phyloP scores from a whole-genome alignment of 23 tunicate genomes.

The Styela clava region DNA sequence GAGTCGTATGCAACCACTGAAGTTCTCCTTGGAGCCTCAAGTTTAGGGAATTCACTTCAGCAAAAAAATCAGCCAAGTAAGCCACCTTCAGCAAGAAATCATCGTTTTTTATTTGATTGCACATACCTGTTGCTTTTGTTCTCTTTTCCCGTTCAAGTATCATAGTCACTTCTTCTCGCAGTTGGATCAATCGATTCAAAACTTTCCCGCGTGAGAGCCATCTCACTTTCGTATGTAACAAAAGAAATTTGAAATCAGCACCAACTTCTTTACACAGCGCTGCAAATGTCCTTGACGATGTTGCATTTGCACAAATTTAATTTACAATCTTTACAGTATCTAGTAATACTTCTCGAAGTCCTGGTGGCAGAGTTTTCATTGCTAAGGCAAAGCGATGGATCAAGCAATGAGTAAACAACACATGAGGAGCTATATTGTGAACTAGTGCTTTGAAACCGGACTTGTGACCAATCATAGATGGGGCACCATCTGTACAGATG shows the following conservation, averaged over 20 bases:
- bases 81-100: conserved; percentile 14
- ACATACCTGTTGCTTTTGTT: background rate
- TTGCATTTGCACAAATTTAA: conserved; percentile 38
- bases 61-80: conserved; percentile 24
- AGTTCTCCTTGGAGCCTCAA: conserved; percentile 28
- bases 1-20: conserved; percentile 35
- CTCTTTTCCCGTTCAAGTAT: conserved; percentile 5
- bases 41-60: background rate
- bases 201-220: conserved; percentile 11
- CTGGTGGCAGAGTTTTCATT: conserved; percentile 38
- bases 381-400: conserved; percentile 44
- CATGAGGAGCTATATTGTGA: conserved; percentile 38
- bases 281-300: conserved; percentile 34
- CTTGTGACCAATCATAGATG: conserved; percentile 63
- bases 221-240: conserved; percentile 37
- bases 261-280: conserved; percentile 43
- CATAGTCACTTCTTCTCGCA: conserved; percentile 22
- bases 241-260: conserved; percentile 28
- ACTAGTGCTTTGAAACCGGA: conserved; percentile 53
- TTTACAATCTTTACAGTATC: conserved; percentile 31
- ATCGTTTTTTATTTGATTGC: background rate
- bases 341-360: conserved; percentile 27
- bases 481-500: conserved; percentile 66
- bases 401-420: conserved; percentile 43
- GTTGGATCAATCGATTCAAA: background rate